Evolutionary conservation across 2,113 vertebrate genomes (phyloP), one percentile per base, ranked within the genome.

Genomic region (Mola mola): DNA sequence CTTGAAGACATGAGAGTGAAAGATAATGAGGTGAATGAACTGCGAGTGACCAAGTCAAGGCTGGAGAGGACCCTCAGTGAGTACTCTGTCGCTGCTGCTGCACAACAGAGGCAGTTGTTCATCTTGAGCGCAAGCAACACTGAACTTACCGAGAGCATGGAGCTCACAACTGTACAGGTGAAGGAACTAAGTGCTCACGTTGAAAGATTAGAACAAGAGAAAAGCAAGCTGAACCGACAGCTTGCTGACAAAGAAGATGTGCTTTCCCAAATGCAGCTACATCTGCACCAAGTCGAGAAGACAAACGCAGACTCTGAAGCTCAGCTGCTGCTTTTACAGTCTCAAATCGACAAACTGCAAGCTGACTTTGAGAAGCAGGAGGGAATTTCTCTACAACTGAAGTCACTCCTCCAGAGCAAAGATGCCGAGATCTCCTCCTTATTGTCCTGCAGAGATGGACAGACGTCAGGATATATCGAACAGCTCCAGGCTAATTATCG

Each of bases 361-460:
- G 84, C 88, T 1, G 91, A 93, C 29, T 77, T 93, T 46, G 88
- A 95, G 74, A 96, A 93, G 68, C 95, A 94, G 73, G 37, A 91
- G 15, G 85, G 90, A 1, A 88, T 95, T 72, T 89, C 90, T 22
- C 72, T 90, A 33, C 92, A 95, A n/a, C 85, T 95, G 80, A 94
- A 92, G 65, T 47, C 79, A 3, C 93, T 96, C 43, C 80, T 96
- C 17, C 88, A 87, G 57, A 89, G 88, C 71, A 96, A 96, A 90
- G 93, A 96, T 24, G 69, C 87, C 0, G 94, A 96, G 84, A 95
- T 96, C 57, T 92, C 93, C 4, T 78, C 93, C 25, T 74, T 96
- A 1, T 81, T 95, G 65, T 93, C 94, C 31, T 93, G 91, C 5
- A 93, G 86, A 78, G 93, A 93, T 0, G 92, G 92, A 21, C 92